Base-by-base conservation (phyloP, 1,140 invertebrate species). In the Macrobrachium rosenbergii region DNA sequence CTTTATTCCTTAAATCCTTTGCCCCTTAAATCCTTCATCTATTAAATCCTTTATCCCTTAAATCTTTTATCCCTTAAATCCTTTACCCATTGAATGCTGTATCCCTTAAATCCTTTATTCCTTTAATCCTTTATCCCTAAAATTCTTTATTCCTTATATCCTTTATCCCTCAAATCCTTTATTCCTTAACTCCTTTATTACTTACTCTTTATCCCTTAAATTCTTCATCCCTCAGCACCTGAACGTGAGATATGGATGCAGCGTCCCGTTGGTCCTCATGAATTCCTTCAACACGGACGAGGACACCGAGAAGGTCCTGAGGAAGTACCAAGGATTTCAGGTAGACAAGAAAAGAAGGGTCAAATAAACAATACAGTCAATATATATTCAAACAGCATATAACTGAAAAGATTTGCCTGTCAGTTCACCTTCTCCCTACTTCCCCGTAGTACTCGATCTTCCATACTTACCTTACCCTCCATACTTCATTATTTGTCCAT, bases 251-350 rank as follows among this genome's bases (percentile, higher is more conserved):
- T 99, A 99, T 92, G 95, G 96, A 91, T 95, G 96, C 45, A 96
- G 98, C 92, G 98, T 99, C 0, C 99, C 99, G 6, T 92, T 99
- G 75, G 97, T 99, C 37, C 93, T 99, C 76, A 99, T 99, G 99
- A 99, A 99, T 92, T 99, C 98, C 0, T 99, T 99, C 92, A 99
- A 99, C 92, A 99, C 99, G 0, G 97, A 99, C 91, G 98, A 98
- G 90, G 99, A 99, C 91, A 99, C 98, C 0, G 95, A 98, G 92
- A 98, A 97, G 93, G 95, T 95, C 21, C 92, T 99, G 77, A 94
- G 96, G 85, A 99, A 99, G 92, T 99, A 99, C 92, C 95, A 96
- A 91, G 98, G 98, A 60, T 95, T 99, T 88, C 95, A 98, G 92
- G 83, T 89, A 52, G 6, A 52, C 52, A 52, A 52, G 8, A 12